phyloP scores from a whole-genome alignment of 2,888 invertebrate species.

The Protophormia terraenovae region DNA sequence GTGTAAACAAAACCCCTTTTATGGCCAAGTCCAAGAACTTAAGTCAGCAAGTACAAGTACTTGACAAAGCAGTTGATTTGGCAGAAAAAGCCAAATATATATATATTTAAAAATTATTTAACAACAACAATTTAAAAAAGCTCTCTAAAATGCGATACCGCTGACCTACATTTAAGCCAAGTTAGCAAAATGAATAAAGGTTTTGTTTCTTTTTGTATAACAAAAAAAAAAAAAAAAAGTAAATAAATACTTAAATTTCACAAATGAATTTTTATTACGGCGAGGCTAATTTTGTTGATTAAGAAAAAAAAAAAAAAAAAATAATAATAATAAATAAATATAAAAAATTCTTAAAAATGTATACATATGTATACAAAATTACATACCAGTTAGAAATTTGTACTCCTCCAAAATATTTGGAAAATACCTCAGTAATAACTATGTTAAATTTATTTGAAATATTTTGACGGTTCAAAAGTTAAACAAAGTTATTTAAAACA shows the following conservation, averaged over 20 bases:
- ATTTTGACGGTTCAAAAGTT: too few species aligned
- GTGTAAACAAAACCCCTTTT: slow-evolving; percentile 61
- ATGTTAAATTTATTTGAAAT: too few species aligned
- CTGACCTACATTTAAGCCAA: slow-evolving; percentile 64
- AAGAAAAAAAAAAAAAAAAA: neutral
- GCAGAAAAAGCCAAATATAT: slow-evolving; percentile 20
- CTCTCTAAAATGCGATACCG: slow-evolving; percentile 46
- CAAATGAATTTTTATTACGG: neutral
- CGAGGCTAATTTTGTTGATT: neutral
- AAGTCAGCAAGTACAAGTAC: slow-evolving; percentile 69
- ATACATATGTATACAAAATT: too few species aligned
- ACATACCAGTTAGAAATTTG: too few species aligned
- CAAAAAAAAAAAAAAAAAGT: neutral
- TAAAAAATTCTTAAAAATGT: too few species aligned
- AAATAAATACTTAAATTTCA: neutral
- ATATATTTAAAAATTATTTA: neutral
- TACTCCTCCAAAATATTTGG: too few species aligned
- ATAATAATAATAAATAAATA: too few species aligned
- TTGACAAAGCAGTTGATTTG: slow-evolving; percentile 66
- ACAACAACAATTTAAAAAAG: slow-evolving; percentile 11
- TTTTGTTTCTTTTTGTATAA: neutral
- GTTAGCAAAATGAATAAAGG: slow-evolving; percentile 47
- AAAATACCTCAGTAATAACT: too few species aligned
- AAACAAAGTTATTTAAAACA: too few species aligned
- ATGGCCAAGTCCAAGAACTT: slow-evolving; percentile 78